Evolutionary conservation across 2,113 vertebrate species (phyloP), one percentile per base, ranked within the genome.

Genomic region (Hucho hucho): DNA sequence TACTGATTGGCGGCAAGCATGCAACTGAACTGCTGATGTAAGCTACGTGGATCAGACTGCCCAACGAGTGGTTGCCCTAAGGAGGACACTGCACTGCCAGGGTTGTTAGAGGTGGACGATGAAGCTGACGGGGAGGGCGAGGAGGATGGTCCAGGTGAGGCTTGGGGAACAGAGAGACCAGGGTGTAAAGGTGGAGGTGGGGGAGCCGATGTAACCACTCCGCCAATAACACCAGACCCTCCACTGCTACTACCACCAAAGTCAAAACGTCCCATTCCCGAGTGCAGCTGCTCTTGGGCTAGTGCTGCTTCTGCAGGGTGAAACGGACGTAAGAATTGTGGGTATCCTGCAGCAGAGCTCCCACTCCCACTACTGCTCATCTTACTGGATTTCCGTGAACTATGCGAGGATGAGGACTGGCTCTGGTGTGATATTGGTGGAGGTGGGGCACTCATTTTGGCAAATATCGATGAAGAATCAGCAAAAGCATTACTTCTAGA

Each of bases 21-120:
- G 86, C 93, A 94, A 84, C 93, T 94, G 86, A 94, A 94, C 83
- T 94, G 93, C 88, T 94, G 93, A 85, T 94, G 93, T 70, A 94
- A 91, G 89, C 92, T 94, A 75, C 93, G 93, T 37, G 93, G 91
- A 46, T 94, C 93, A 0, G 93, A 91, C 86, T 93, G 67, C 53
- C 93, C 89, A 1, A 92, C 92, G 12, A 93, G 74, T 32, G 92
- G 92, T 47, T 83, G 77, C 11, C 80, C 75, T 47, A 81, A 37
- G 22, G 80, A 78, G 47, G 83, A 80, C 59, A 93, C 91, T 2
- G 92, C 82, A 24, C 89, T 88, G 84, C 91, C 88, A 1, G 91
- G 82, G 32, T 90, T 87, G 84, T 92, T 92, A 81, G 89, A 91
- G 37, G 92, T 88, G 18, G 82, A 87, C 12, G 92, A 87, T 5